phyloP scores from a whole-genome alignment of 2,888 invertebrate genomes.

The Prostheceraeus crozeri region DNA sequence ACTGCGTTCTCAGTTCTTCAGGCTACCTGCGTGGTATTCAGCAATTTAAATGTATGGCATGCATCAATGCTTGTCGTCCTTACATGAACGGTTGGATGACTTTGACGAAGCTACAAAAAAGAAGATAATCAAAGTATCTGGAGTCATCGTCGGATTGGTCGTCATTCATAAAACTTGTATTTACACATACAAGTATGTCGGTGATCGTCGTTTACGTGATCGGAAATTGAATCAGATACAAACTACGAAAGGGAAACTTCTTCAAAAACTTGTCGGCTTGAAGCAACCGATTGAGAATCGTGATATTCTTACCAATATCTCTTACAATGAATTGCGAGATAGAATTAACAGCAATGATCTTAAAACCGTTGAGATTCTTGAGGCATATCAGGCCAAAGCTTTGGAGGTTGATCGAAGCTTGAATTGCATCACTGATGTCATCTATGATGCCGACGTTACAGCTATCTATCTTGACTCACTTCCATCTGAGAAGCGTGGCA shows the following conservation, averaged over 20 bases:
- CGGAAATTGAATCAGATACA: not conserved
- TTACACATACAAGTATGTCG: too few species aligned
- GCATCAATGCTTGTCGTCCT: too few species aligned
- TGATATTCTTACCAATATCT: not conserved
- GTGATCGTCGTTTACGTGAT: too few species aligned
- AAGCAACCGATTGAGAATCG: not conserved
- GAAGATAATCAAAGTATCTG: too few species aligned
- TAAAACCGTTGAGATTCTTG: conserved; percentile 22
- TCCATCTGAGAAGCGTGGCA: not conserved
- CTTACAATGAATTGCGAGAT: not conserved
- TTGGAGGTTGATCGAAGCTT: not conserved
- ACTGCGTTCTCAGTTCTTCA: too few species aligned
- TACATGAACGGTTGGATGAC: too few species aligned
- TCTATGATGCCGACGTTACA: not conserved
- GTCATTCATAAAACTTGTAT: too few species aligned
- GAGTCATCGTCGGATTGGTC: too few species aligned
- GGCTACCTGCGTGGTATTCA: too few species aligned
- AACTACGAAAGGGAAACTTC: not conserved
- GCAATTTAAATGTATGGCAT: too few species aligned
- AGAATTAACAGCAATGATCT: not conserved
- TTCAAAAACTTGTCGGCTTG: not conserved
- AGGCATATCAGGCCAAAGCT: conserved; percentile 19
- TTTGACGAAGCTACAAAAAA: too few species aligned
- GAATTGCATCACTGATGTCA: conserved; percentile 3
- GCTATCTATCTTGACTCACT: not conserved